Evolutionary conservation across 2,888 invertebrate species (phyloP), one percentile per base, ranked within the genome.

Genomic region (Drepana falcataria): DNA sequence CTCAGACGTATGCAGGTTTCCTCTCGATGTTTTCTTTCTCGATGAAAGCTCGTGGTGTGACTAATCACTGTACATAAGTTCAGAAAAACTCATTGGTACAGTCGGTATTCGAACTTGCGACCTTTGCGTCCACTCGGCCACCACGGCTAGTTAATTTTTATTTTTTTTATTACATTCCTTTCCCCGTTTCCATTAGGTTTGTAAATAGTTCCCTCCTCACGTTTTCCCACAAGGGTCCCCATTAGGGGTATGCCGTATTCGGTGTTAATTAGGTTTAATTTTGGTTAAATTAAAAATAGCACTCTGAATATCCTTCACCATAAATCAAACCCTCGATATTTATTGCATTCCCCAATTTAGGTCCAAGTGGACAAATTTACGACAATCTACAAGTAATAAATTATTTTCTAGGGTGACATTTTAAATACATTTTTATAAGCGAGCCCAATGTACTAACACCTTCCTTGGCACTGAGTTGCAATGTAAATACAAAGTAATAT

Each of bases 401-500:
- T 91, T 88, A 91, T 87, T 84, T 82, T 73, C 69, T 69, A 70
- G 75, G 76, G 80, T 79, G 90, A 88, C 87, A 75, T 87, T 91
- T 91, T 91, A 91, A 91, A 91, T 91, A 88, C 87, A 89, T 87
- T 91, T 91, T 90, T 90, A 89, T 89, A 90, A 82, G 82, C 83
- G 80, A 83, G 80, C 84, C 83, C 82, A 75, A 83, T 83, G 85
- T 87, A 80, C 77, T 73, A 69, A 65, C 68, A 73, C 69, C 21
- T 57, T 57, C 52, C 48, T 53, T 57, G 55, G 59, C 63, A 55
- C 61, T 65, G 58, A 63, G 55, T 62, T 21, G 21, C 56, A 58
- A 53, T 59, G 55, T 2, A 37, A n/a, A 6, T 56, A 52, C 63
- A 67, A 54, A 48, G 59, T 44, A 71, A 53, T 66, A 37, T 63